phyloP scores from a whole-genome alignment of 2,888 invertebrate species.

The Colostygia pectinataria region DNA sequence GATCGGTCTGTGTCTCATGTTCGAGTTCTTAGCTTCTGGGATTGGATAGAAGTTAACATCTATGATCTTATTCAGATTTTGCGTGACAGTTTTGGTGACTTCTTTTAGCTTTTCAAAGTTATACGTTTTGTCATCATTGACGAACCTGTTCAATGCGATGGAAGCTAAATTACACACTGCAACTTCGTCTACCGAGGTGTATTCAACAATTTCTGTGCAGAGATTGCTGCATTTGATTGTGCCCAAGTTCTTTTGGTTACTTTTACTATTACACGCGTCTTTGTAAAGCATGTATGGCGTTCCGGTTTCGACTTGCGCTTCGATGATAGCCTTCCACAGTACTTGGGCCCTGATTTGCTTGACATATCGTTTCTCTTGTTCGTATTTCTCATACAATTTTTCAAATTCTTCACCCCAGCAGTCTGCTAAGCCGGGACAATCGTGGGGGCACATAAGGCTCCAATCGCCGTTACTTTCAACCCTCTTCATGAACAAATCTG shows the following conservation, averaged over 20 bases:
- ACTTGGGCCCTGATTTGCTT: constrained; percentile 91
- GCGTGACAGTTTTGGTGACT: constrained; percentile 93
- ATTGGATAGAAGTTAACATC: constrained; percentile 98
- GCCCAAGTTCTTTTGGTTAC: constrained; percentile 98
- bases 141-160: constrained; percentile 97
- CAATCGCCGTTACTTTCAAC: constrained; percentile 92
- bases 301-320: constrained; percentile 98
- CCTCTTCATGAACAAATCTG: constrained; percentile 98
- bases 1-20: constrained; percentile 92
- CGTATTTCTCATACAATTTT: constrained; percentile 92
- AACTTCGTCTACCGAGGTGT: constrained; percentile 95
- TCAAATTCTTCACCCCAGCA: constrained; percentile 98
- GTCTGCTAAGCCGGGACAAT: constrained; percentile 94
- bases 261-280: constrained; percentile 98
- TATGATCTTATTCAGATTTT: constrained; percentile 97
- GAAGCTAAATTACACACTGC: constrained; percentile 99
- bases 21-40: constrained; percentile 93
- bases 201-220: constrained; percentile 99
- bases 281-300: constrained; percentile 99
- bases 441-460: constrained; percentile 98
- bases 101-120: constrained; percentile 94
- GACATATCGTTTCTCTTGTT: constrained; percentile 88
- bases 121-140: constrained; percentile 89
- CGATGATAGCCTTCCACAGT: constrained; percentile 96
- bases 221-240: constrained; percentile 99